Base-by-base conservation (phyloP, 2,113 vertebrate species). In the Platichthys flesus region DNA sequence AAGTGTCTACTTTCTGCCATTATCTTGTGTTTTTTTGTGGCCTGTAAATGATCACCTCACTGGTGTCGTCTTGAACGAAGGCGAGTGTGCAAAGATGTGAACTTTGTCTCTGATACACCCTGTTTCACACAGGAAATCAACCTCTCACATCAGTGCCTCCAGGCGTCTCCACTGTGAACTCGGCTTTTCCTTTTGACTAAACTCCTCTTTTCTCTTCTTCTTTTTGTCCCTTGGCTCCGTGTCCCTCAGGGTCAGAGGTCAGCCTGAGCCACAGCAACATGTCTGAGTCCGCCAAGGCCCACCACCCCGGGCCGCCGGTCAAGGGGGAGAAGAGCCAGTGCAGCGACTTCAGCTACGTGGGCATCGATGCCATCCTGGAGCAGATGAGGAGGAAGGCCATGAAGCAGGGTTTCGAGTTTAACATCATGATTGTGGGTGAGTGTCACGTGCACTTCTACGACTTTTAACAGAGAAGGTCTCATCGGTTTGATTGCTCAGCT, bases 351-450 rank as follows among this genome's bases (percentile, higher is more conserved):
- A 95, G 96, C 91, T 99, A 99, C 0, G 97, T 99, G 91, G 97
- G 98, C 67, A 99, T 99, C 0, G 97, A 99, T 0, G 96, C 97
- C 88, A 98, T 99, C 91, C 94, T 99, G 89, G 98, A 99, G 87
- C 98, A 99, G 94, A 98, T 99, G 97, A 96, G 97, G 84, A 93
- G 97, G 88, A 99, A 99, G 92, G 98, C 97, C 79, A 98, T 99
- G 97, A 99, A 99, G 79, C 96, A 99, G 90, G 97, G 98, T 26
- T 99, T 99, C 0, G 97, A 99, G 90, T 96, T 99, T 91, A 99
- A 99, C 94, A 96, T 99, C 94, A 99, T 99, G 98, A 97, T 99
- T 1, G 97, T 99, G 3, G 98, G 98, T 99, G 89, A 96, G 97
- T 94, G 8, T 7, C 20, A 52, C 2, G 6, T 9, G 9, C 49